Percentiles rank a stretch among this genome's conserved stretches.
phyloP scores from a whole-genome alignment of 2,888 invertebrate species.

The Blastobasis adustella region DNA sequence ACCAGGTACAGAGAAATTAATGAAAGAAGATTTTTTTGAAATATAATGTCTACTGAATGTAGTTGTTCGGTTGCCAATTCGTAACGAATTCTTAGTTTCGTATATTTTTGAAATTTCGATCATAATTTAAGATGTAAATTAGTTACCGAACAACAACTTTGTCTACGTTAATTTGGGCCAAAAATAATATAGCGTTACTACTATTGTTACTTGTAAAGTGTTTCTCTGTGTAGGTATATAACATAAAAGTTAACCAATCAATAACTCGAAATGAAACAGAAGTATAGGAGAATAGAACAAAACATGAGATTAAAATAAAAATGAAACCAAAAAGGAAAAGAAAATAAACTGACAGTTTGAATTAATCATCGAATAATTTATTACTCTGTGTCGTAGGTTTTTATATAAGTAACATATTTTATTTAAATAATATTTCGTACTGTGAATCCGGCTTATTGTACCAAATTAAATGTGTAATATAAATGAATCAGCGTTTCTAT shows the following conservation, averaged over 20 bases:
- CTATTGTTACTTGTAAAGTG: conserved; percentile 65
- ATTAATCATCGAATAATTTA: conserved; percentile 36
- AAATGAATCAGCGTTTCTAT: conserved; percentile 49
- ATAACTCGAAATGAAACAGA: conserved; percentile 55
- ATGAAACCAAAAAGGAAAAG: conserved; percentile 36
- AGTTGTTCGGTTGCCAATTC: conserved; percentile 60
- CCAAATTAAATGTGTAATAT: conserved; percentile 46
- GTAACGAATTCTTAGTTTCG: conserved; percentile 2
- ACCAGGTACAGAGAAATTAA: conserved; percentile 47
- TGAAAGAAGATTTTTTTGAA: conserved; percentile 40
- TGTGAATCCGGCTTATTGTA: conserved; percentile 54
- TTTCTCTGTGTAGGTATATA: conserved; percentile 73
- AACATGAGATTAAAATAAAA: conserved; percentile 29
- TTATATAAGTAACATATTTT: conserved; percentile 10
- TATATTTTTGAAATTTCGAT: conserved; percentile 4
- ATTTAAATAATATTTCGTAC: conserved; percentile 22
- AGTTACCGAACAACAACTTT: conserved; percentile 51
- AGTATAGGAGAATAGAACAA: conserved; percentile 58
- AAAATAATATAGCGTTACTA: conserved; percentile 62
- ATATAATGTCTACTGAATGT: conserved; percentile 43
- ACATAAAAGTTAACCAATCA: conserved; percentile 36
- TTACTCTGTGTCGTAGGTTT: conserved; percentile 36
- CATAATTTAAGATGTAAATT: conserved; percentile 27
- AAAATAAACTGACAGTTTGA: conserved; percentile 38
- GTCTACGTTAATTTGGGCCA: conserved; percentile 65